Conservation (phyloP, 2,888 invertebrate genomes). For the Trypoxylon attenuatum region DNA sequence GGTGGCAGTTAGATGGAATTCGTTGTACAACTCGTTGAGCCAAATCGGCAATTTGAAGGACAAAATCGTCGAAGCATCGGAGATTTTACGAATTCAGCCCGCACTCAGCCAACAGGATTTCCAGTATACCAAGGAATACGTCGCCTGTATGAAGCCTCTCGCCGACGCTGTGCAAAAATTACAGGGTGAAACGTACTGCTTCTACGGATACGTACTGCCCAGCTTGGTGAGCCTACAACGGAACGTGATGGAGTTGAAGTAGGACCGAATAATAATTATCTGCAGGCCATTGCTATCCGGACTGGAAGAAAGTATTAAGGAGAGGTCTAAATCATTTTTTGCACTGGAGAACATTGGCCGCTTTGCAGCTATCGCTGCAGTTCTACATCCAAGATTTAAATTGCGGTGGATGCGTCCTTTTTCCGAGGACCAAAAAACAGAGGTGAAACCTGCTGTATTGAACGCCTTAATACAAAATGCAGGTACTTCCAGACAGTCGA, state of each 20-base stretch:
- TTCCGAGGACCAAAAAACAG: neutral
- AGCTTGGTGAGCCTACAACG: neutral
- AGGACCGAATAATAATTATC: neutral
- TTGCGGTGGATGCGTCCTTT: neutral
- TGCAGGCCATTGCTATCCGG: neutral
- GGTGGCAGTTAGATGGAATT: slow-evolving; percentile 1
- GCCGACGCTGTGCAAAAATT: neutral
- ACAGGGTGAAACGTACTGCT: neutral
- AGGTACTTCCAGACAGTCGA: neutral
- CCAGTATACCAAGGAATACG: neutral
- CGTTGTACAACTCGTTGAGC: neutral
- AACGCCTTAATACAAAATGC: neutral
- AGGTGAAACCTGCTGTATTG: neutral
- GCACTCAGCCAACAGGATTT: neutral
- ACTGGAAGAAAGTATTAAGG: neutral
- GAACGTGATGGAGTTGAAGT: neutral
- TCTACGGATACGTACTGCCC: slow-evolving; percentile 3
- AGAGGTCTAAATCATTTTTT: neutral
- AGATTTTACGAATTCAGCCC: neutral
- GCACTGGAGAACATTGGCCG: neutral
- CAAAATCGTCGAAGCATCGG: neutral
- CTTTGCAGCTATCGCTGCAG: neutral
- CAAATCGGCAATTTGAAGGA: neutral
- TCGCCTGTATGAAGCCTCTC: neutral
- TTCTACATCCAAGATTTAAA: neutral